phyloP scores from a whole-genome alignment of 2,113 vertebrate species.

The Archilochus colubris region DNA sequence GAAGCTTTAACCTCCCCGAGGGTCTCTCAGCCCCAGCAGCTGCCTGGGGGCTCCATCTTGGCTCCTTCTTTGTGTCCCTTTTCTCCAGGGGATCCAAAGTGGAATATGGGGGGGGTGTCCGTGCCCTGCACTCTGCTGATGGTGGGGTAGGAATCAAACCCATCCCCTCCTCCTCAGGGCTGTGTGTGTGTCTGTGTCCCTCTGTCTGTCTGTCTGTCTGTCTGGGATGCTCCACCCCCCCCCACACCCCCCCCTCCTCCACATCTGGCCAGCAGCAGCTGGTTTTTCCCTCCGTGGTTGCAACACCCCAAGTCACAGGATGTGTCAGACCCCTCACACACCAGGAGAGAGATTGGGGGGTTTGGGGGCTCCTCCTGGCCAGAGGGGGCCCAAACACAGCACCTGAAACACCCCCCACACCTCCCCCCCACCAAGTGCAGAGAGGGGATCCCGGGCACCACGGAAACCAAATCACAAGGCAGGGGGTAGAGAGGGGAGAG shows the following conservation, averaged over 20 bases:
- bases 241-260: not conserved
- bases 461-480: accelerated
- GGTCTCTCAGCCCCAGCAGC: accelerated
- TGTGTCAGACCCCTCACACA: not conserved
- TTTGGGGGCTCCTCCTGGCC: accelerated
- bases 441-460: not conserved
- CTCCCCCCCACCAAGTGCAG: accelerated
- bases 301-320: not conserved
- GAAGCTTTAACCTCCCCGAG: accelerated
- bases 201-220: not conserved
- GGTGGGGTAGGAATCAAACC: no score
- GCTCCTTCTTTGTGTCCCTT: not conserved
- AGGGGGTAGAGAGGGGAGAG: not conserved
- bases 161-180: not conserved
- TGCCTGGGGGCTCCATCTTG: accelerated
- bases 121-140: no score
- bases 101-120: accelerated
- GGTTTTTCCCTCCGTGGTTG: not conserved
- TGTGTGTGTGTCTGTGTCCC: not conserved
- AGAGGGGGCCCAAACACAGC: accelerated
- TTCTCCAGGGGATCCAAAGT: not conserved
- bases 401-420: not conserved
- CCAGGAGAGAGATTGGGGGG: no score
- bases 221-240: not conserved
- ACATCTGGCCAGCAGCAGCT: slow-evolving; percentile 7